Conservation (phyloP, 2,888 invertebrate species). For the Amphipoea lucens region DNA sequence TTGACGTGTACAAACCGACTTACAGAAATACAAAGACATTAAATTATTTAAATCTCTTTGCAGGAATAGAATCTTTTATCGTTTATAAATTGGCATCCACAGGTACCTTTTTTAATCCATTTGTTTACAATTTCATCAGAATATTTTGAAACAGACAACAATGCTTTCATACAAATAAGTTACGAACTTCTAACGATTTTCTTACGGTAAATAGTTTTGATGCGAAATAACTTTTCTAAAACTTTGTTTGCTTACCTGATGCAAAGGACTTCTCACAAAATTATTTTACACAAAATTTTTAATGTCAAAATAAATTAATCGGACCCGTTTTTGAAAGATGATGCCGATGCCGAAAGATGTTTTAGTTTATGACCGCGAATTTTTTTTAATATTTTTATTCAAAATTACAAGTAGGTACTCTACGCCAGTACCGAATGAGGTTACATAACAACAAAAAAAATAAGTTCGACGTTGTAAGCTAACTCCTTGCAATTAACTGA, state of each 20-base stretch:
- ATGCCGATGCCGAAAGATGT: not conserved
- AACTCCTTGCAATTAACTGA: conserved; percentile 3
- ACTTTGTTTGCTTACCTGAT: conserved; percentile 17
- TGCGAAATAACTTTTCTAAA: not conserved
- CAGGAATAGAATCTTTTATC: not conserved
- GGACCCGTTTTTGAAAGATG: not conserved
- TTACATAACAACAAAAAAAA: not conserved
- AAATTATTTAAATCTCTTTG: too few species aligned
- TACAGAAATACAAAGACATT: not conserved
- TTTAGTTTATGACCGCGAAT: not conserved
- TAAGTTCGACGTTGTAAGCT: not conserved
- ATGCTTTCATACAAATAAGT: not conserved
- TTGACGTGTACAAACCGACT: not conserved
- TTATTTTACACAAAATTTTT: not conserved
- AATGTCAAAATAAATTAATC: conserved; percentile 1
- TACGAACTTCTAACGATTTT: not conserved
- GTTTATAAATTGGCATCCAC: not conserved
- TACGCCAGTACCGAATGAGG: not conserved
- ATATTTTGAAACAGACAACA: not conserved
- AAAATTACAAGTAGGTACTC: not conserved
- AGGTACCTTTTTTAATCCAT: not conserved
- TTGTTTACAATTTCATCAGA: not conserved
- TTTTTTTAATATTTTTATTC: not conserved
- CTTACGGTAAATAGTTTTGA: not conserved
- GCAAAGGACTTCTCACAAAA: not conserved